Percentiles rank a stretch among this genome's conserved stretches.
These are phyloP conservation scores for Enteromius trimaculatus DNA, from an alignment of 2,797 vertebrate species.

Conservation along the genomic window DNA sequence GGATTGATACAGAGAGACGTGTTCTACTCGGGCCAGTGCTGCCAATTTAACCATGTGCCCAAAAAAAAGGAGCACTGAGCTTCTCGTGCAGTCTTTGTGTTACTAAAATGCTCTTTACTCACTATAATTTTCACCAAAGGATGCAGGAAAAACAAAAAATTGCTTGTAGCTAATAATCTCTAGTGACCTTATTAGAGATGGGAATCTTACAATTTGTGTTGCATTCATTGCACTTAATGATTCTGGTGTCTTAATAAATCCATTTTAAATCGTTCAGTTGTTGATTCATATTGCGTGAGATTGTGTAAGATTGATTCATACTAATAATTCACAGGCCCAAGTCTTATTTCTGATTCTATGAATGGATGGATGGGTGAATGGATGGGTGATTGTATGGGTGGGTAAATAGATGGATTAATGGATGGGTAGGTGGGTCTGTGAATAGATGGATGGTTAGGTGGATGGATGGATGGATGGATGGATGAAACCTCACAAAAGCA, in stretches of 20 bases:
- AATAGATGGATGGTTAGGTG: neutral
- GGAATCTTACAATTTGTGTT: neutral
- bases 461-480: neutral
- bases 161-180: neutral
- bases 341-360: neutral
- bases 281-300: neutral
- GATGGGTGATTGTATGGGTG: too few species aligned
- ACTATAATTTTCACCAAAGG: neutral
- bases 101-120: neutral
- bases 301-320: neutral
- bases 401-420: neutral
- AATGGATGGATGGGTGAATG: too few species aligned
- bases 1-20: slow-evolving; percentile 20
- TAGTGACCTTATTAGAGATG: neutral
- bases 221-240: neutral
- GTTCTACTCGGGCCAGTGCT: neutral
- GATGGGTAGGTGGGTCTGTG: too few species aligned
- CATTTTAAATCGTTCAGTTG: neutral
- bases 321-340: neutral
- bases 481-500: neutral
- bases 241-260: neutral
- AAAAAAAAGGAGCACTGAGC: neutral
- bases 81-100: neutral
- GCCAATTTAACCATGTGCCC: neutral
- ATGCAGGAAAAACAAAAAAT: neutral